Evolutionary conservation across 1,140 invertebrate genomes (phyloP).

Genomic region (Drosophila serrata): DNA sequence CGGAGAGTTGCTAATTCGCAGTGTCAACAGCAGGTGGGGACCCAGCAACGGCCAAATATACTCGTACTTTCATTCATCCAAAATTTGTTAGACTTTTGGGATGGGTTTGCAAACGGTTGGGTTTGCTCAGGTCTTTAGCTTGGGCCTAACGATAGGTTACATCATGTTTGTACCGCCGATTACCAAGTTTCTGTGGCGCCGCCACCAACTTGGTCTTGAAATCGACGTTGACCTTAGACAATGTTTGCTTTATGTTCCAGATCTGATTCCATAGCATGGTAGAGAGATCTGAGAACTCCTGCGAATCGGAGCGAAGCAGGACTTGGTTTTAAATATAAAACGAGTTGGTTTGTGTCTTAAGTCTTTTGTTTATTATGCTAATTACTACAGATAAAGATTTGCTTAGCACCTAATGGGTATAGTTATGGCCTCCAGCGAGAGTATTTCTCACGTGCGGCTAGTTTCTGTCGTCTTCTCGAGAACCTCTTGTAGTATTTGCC

Average conservation of each 20-base stretch:
- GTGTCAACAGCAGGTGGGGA: conserved; percentile 33
- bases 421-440: conserved; percentile 15
- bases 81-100: conserved; percentile 60
- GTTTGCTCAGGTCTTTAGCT: conserved; percentile 69
- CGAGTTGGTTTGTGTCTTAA: conserved; percentile 8
- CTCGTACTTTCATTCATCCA: conserved; percentile 75
- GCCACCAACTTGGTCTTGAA: conserved; percentile 63
- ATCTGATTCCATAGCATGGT: background rate
- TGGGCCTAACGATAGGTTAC: conserved; percentile 45
- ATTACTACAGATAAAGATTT: conserved; percentile 26
- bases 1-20: conserved; percentile 65
- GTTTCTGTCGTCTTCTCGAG: conserved; percentile 42
- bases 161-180: conserved; percentile 68
- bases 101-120: conserved; percentile 37
- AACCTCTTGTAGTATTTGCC: conserved; percentile 30
- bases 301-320: conserved; percentile 29
- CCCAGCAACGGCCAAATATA: conserved; percentile 50
- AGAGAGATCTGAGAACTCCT: background rate
- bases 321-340: conserved; percentile 23
- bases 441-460: conserved; percentile 44
- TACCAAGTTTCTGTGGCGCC: conserved; percentile 42
- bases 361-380: conserved; percentile 49
- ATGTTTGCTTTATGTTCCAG: conserved; percentile 12
- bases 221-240: conserved; percentile 62
- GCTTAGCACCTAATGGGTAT: conserved; percentile 37